A percentile compares a stretch with the other conserved stretches of the same genome.
Evolutionary conservation across 2,797 vertebrate species (phyloP).

Genomic region (Malurus splendens): DNA sequence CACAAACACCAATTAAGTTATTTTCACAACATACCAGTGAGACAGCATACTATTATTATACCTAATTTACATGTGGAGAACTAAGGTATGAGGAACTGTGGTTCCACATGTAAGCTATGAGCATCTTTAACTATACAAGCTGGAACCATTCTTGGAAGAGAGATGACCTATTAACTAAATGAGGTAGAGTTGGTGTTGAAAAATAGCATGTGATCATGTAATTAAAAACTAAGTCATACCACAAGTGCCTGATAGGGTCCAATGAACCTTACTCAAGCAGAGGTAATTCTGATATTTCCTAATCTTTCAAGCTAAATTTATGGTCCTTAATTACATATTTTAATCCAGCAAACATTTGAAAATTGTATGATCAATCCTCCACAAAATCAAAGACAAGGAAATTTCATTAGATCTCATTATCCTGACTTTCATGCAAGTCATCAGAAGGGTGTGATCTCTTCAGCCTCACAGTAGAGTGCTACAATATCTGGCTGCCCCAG

Average conservation of each 20-base stretch:
- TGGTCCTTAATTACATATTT: background rate
- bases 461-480: background rate
- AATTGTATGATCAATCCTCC: background rate
- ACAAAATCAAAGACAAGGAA: background rate
- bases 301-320: background rate
- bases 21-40: constrained; percentile 41
- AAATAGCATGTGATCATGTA: background rate
- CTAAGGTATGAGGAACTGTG: constrained; percentile 31
- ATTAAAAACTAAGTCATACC: constrained; percentile 16
- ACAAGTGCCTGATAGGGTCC: background rate
- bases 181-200: background rate
- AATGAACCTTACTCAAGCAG: background rate
- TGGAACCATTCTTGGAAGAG: background rate
- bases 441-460: background rate
- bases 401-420: background rate
- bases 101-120: background rate
- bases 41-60: constrained; percentile 35
- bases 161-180: constrained; percentile 19
- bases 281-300: background rate
- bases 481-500: background rate
- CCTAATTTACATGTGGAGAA: constrained; percentile 8
- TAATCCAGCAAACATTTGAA: background rate
- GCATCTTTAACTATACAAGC: background rate
- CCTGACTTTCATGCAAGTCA: rapidly evolving
- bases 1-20: constrained; percentile 57